phyloP scores from a whole-genome alignment of 2,797 vertebrate species.

The Crotalus adamanteus region DNA sequence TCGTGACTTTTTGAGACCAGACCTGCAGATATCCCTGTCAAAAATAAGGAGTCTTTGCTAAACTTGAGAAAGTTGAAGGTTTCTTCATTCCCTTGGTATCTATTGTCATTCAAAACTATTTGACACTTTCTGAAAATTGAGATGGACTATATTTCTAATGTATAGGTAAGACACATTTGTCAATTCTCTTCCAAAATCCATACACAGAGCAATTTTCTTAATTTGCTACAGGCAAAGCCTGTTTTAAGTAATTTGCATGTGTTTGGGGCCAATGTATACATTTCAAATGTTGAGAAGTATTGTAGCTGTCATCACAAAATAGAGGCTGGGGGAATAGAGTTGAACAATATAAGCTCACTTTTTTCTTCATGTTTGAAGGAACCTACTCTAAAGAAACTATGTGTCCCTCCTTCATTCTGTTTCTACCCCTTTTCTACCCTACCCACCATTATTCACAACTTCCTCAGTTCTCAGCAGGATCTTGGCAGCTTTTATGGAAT shows the following conservation, averaged over 20 bases:
- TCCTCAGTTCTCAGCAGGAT: background rate
- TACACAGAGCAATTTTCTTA: background rate
- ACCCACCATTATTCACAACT: background rate
- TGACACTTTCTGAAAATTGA: background rate
- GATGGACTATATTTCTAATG: background rate
- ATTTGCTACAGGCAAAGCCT: background rate
- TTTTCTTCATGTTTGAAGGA: background rate
- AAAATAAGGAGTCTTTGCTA: background rate
- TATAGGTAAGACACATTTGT: background rate
- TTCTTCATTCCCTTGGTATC: background rate
- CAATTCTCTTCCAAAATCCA: background rate
- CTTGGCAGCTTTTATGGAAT: background rate
- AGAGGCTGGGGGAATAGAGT: background rate
- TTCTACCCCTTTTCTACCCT: background rate
- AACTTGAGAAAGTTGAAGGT: background rate
- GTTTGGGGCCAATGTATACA: background rate
- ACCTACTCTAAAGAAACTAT: background rate
- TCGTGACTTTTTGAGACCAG: background rate
- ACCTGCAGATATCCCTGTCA: background rate
- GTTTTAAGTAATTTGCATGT: background rate
- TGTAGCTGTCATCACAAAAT: background rate
- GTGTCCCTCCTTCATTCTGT: background rate
- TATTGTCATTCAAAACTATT: background rate
- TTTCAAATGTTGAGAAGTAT: background rate
- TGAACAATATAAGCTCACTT: background rate